Base-by-base conservation (phyloP, 2,797 vertebrate species). In the Botia kubotai region DNA sequence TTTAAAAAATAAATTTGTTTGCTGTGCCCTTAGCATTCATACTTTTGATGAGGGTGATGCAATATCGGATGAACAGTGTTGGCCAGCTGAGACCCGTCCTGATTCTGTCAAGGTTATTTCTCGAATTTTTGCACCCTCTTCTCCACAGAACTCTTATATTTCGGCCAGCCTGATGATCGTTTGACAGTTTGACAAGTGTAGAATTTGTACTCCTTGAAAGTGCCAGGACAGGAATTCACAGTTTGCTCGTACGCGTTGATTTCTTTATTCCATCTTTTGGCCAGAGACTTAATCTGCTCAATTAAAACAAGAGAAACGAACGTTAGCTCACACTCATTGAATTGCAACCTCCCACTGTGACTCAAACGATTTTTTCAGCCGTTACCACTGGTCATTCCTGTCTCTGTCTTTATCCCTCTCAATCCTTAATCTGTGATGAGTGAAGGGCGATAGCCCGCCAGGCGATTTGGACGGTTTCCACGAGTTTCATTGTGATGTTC, bases 71-170 rank as follows among this genome's bases (percentile, higher is more conserved):
- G 10, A 62, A 65, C 23, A 17, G 8, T 55, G 46, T 63, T 72
- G 70, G 3, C 67, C 57, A 72, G 68, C 46, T 39, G 58, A 63
- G 46, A 72, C 29, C 77, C 52, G 43, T 14, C 19, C 68, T 17
- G 39, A 65, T 79, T 79, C 77, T 79, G 77, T 79, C 68, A 79
- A 72, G 26, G 57, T 79, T 79, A 63, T 8, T 53, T 43, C 58
- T 29, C 16, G n/a, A 39, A 17, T 72, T 33, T 23, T 36, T 71
- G 39, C 57, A 62, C n/a, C 2, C 6, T 29, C 39, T 29, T 21
- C 21, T 23, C n/a, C 19, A 48, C 65, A 11, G 65, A 21, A 46
- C 36, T 5, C 65, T 39, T 33, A 11, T 2, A 68, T 43, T 68
- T 68, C 19, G 11, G 4, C 26, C 26, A 8, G n/a, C 26, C n/a